Evolutionary conservation across 2,113 vertebrate species (phyloP), one percentile per base, ranked within the genome.

Genomic region (Physeter macrocephalus): DNA sequence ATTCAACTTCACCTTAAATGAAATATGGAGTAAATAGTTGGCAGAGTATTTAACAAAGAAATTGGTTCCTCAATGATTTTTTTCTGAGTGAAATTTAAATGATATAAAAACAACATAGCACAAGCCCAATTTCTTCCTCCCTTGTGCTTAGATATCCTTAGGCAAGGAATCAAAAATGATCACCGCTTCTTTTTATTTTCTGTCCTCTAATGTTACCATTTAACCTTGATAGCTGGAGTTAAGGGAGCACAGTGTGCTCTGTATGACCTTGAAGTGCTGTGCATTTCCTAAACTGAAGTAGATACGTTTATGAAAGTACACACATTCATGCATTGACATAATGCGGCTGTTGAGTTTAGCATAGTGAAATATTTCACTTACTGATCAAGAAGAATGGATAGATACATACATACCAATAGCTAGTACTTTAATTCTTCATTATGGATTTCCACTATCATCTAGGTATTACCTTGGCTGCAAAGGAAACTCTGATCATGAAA

Each of bases 1-100:
- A 88, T 71, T 97, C 94, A 93, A 86, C 13, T 96, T 97, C 83
- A 88, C 97, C 94, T 36, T 96, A 97, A 72, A 88, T 96, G 75
- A 71, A 88, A 96, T 97, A 97, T 97, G 96, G 95, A 9, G 15
- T 9, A 96, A 97, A 96, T 90, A 17, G 2, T 57, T 41, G 36
- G 13, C 18, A 78, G 8, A 52, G 4, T 88, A 23, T 93, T 98
- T 97, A 97, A 95, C 15, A 92, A 96, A 78, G 10, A 94, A 97
- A 97, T 96, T 39, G 18, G 25, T 57, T 97, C 59, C 41, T 97
- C 69, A 74, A 49, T 80, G 59, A 15, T 54, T 88, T 71, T 89
- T 83, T 18, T 21, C 54, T 86, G 46, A 89, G 43, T 52, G 64
- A 74, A 95, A 93, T 93, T 90, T 85, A 95, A 97, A 92, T 94